Evolutionary conservation across 2,113 vertebrate species (phyloP).

Genomic region (Podocnemis expansa): DNA sequence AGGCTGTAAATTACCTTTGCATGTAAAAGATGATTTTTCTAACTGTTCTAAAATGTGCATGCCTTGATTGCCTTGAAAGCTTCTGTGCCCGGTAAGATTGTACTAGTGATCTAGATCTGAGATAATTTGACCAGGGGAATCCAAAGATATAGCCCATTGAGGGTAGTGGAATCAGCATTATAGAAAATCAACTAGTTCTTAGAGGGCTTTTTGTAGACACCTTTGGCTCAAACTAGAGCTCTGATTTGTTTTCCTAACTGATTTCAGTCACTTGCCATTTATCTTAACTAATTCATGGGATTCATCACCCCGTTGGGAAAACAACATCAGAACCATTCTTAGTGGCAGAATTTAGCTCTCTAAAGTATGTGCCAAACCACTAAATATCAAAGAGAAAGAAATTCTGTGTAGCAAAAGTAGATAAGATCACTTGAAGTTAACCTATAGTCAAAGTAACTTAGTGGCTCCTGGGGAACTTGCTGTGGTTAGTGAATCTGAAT

Average conservation of each 20-base stretch:
- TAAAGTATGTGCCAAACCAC: background rate
- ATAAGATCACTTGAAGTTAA: background rate
- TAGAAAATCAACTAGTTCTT: background rate
- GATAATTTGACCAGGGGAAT: background rate
- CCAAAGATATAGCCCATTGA: background rate
- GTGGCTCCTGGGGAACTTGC: background rate
- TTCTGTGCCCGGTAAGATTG: background rate
- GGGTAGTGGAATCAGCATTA: background rate
- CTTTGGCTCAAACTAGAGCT: background rate
- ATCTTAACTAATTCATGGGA: background rate
- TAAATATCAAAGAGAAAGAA: background rate
- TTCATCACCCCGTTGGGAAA: background rate
- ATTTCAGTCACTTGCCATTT: no score
- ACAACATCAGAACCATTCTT: background rate
- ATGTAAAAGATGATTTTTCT: background rate
- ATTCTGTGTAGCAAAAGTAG: background rate
- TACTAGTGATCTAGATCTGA: background rate
- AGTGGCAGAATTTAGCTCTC: background rate
- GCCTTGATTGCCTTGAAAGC: background rate
- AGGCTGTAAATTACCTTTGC: background rate
- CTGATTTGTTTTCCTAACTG: background rate
- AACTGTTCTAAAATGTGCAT: background rate
- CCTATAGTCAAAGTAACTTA: background rate
- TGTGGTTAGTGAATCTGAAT: background rate
- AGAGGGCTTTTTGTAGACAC: background rate